Conservation (phyloP, 2,888 invertebrate species). For the Thelaira solivaga region DNA sequence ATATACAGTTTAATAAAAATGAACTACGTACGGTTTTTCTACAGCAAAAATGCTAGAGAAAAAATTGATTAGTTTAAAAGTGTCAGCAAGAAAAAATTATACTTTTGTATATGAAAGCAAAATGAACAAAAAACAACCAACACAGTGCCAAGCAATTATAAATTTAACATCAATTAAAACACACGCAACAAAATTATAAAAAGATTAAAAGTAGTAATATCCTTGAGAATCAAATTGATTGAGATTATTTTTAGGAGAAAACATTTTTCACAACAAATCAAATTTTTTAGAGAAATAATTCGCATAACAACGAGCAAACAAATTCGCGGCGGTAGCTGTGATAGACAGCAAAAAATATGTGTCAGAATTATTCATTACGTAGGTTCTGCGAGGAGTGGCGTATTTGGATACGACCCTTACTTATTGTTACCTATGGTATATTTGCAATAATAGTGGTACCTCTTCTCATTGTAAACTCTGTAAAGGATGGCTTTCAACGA, state of each 20-base stretch:
- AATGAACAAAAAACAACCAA: constrained; percentile 23
- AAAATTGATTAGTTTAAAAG: constrained; percentile 50
- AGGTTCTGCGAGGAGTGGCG: constrained; percentile 82
- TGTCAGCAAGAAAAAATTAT: constrained; percentile 16
- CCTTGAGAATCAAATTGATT: background rate
- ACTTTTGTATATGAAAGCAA: constrained; percentile 14
- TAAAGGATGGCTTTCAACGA: constrained; percentile 86
- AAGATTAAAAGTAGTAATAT: background rate
- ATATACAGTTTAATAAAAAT: constrained; percentile 17
- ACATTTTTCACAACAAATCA: background rate
- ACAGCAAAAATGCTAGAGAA: constrained; percentile 35
- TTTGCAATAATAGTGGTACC: constrained; percentile 91
- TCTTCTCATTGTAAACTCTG: constrained; percentile 87
- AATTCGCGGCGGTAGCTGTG: background rate
- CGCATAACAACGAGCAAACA: background rate
- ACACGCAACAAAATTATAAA: background rate
- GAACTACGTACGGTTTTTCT: constrained; percentile 21
- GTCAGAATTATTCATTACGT: constrained; percentile 62
- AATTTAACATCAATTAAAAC: constrained; percentile 32
- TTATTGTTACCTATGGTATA: constrained; percentile 87
- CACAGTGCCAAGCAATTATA: constrained; percentile 50
- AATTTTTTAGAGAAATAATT: background rate
- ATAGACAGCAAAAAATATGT: constrained; percentile 26
- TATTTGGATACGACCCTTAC: constrained; percentile 92
- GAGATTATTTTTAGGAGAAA: background rate